Evolutionary conservation across 2,888 invertebrate species (phyloP).

Genomic region (Perizoma affinitatum): DNA sequence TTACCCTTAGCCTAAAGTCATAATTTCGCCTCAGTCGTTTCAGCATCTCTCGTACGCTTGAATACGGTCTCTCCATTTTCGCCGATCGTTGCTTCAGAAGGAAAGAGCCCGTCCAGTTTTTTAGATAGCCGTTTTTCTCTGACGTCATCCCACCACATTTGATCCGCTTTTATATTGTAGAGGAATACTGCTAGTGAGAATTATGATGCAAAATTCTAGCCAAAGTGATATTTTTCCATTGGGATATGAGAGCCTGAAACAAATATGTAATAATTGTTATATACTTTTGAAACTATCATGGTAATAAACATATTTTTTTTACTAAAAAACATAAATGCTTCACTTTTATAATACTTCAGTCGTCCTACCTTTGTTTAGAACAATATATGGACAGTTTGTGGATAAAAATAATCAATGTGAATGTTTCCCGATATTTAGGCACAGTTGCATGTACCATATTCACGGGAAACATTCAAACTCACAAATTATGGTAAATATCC

Average conservation of each 20-base stretch:
- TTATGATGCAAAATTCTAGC: slow-evolving; percentile 16
- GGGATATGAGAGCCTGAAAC: slow-evolving; percentile 48
- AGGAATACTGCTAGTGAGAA: slow-evolving; percentile 17
- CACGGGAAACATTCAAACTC: too few relatives aligned
- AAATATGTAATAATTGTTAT: too few relatives aligned
- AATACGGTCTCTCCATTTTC: slow-evolving; percentile 19
- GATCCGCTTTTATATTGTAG: slow-evolving; percentile 19
- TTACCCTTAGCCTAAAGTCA: not conserved
- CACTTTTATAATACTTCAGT: too few relatives aligned
- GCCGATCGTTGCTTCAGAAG: slow-evolving; percentile 40
- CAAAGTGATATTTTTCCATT: slow-evolving; percentile 57
- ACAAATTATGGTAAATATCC: too few relatives aligned
- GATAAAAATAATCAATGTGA: too few relatives aligned
- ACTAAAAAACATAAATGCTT: too few relatives aligned
- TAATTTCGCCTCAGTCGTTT: not conserved
- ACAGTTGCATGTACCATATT: too few relatives aligned
- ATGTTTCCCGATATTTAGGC: too few relatives aligned
- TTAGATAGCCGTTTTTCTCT: slow-evolving; percentile 71
- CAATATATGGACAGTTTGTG: too few relatives aligned
- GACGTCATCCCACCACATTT: slow-evolving; percentile 59
- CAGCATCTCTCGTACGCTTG: slow-evolving; percentile 6
- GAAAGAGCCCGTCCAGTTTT: slow-evolving; percentile 64
- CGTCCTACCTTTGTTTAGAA: too few relatives aligned
- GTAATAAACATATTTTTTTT: too few relatives aligned
- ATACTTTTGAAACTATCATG: too few relatives aligned